These are phyloP conservation scores for Thaleichthys pacificus DNA, from an alignment of 2,797 vertebrate genomes.

Conservation along the genomic window DNA sequence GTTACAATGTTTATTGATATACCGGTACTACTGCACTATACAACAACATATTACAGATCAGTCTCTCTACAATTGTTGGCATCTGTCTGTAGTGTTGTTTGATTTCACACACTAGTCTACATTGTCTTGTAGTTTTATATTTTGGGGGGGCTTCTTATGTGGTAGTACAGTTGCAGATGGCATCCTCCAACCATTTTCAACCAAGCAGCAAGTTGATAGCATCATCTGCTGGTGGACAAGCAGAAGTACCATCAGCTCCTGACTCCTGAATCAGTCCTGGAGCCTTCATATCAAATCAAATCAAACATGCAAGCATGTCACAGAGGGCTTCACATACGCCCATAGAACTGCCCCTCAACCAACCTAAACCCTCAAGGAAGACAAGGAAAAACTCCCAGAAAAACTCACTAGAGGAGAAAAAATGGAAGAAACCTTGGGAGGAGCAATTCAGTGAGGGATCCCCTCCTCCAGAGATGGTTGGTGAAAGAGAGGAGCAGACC, in stretches of 20 bases:
- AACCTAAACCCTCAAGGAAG: too few relatives aligned
- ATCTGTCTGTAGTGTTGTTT: neutral
- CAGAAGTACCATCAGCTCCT: slow-evolving; percentile 1
- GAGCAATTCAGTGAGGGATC: too few relatives aligned
- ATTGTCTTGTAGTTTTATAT: neutral
- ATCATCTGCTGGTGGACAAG: slow-evolving; percentile 5
- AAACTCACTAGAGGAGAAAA: too few relatives aligned
- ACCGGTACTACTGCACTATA: neutral
- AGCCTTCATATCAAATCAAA: neutral
- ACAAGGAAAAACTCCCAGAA: too few relatives aligned
- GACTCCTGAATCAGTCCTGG: neutral
- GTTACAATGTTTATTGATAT: neutral
- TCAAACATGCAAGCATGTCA: too few relatives aligned
- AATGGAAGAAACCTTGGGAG: too few relatives aligned
- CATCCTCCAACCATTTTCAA: neutral
- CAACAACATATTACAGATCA: neutral
- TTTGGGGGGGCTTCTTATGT: too few relatives aligned
- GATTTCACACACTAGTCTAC: neutral
- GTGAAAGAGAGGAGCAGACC: too few relatives aligned
- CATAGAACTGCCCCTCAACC: too few relatives aligned
- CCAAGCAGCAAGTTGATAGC: slow-evolving; percentile 2
- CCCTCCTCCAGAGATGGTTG: too few relatives aligned
- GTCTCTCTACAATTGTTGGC: neutral
- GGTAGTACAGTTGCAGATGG: neutral
- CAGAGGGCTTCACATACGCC: too few relatives aligned